Percentiles rank a stretch among this genome's conserved stretches.
phyloP scores from a whole-genome alignment of 92 coral and sea anemone genomes.

The Meandrina meandrites region DNA sequence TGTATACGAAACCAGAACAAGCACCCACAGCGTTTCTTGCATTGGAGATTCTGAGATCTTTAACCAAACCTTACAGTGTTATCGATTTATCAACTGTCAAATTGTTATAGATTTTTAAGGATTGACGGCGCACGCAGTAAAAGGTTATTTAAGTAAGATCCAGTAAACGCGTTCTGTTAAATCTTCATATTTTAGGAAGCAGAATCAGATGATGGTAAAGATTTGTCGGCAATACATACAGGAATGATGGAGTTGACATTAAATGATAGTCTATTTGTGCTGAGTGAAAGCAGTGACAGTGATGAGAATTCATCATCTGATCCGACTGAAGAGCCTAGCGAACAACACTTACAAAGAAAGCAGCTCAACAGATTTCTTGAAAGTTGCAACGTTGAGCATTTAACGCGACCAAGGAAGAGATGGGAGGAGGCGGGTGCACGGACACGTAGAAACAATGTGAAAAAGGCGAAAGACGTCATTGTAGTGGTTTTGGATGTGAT shows the following conservation, averaged over 20 bases:
- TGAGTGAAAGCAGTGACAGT: background rate
- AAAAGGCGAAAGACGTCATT: background rate
- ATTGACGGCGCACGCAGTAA: background rate
- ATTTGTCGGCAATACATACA: background rate
- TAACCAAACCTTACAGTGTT: too few relatives aligned
- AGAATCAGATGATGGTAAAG: too few relatives aligned
- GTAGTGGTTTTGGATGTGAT: constrained; percentile 19
- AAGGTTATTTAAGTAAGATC: too few relatives aligned
- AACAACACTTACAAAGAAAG: background rate
- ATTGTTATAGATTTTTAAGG: background rate
- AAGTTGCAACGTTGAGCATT: too few relatives aligned
- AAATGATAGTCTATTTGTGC: background rate
- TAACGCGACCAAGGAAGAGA: background rate
- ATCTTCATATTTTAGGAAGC: too few relatives aligned
- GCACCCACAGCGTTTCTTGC: background rate
- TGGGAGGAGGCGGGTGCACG: background rate
- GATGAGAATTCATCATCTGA: background rate
- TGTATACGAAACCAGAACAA: background rate
- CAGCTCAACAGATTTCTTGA: background rate
- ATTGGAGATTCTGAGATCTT: too few relatives aligned
- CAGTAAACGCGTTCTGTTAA: too few relatives aligned
- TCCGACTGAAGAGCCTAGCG: background rate
- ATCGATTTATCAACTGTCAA: too few relatives aligned
- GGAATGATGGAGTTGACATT: background rate
- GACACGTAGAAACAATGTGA: background rate